Percentiles rank a stretch among this genome's conserved stretches.
Evolutionary conservation across 2,888 invertebrate species (phyloP).

Genomic region (Synanthedon formicaeformis): DNA sequence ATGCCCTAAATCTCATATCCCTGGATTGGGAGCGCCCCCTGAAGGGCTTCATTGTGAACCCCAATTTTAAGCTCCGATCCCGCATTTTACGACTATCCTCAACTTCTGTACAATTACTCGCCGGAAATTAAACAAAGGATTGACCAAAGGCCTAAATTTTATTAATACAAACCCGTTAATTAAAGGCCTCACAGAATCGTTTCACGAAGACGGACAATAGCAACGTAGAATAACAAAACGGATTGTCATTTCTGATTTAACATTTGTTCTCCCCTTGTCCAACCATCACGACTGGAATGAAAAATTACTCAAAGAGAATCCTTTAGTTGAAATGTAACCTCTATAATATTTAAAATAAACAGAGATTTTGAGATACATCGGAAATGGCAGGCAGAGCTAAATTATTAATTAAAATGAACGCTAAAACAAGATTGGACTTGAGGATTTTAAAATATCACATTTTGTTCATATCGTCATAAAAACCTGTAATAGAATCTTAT

Average conservation of each 20-base stretch:
- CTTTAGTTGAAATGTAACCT: too few relatives aligned
- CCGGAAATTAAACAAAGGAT: conserved; percentile 2
- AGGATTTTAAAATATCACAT: too few relatives aligned
- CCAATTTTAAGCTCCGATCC: neutral
- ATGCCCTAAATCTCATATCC: neutral
- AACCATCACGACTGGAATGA: neutral
- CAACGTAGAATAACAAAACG: neutral
- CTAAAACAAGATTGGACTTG: too few relatives aligned
- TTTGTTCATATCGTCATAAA: too few relatives aligned
- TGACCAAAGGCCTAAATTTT: neutral
- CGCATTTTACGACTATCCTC: conserved; percentile 1
- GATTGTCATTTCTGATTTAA: neutral
- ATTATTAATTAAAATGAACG: too few relatives aligned
- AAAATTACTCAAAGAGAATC: neutral
- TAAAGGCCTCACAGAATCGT: neutral
- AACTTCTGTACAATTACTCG: conserved; percentile 1
- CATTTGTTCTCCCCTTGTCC: neutral
- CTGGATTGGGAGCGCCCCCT: neutral
- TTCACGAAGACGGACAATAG: neutral
- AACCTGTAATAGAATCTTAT: too few relatives aligned
- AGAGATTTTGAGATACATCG: too few relatives aligned
- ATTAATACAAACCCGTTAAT: neutral
- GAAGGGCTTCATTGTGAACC: neutral
- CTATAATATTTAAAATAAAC: too few relatives aligned
- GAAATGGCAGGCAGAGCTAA: too few relatives aligned